Conservation (phyloP, 2,888 invertebrate species). For the Diaperis boleti region DNA sequence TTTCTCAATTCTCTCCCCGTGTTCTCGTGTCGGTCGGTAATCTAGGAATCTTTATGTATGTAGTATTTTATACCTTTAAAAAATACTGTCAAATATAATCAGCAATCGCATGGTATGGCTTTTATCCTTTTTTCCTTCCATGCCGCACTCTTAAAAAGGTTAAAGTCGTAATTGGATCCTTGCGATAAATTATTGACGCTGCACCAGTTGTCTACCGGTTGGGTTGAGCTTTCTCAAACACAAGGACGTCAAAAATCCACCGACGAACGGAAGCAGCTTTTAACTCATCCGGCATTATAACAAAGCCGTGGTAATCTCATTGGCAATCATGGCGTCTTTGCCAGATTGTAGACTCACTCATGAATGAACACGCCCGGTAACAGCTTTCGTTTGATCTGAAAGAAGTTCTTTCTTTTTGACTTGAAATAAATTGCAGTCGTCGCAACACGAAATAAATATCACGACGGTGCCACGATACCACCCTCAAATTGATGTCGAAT, state of each 20-base stretch:
- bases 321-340: constrained; percentile 12
- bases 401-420: constrained; percentile 1
- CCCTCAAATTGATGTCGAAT: constrained; percentile 4
- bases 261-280: not conserved
- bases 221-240: not conserved
- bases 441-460: constrained; percentile 13
- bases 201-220: too few relatives aligned
- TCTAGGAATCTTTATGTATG: too few relatives aligned
- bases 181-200: too few relatives aligned
- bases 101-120: too few relatives aligned
- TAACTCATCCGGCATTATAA: constrained; percentile 9
- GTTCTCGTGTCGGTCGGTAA: too few relatives aligned
- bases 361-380: constrained; percentile 11
- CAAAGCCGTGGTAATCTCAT: constrained; percentile 14
- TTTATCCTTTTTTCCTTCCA: too few relatives aligned
- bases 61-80: too few relatives aligned
- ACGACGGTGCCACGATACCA: not conserved
- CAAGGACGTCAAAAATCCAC: not conserved
- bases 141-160: too few relatives aligned
- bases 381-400: constrained; percentile 10
- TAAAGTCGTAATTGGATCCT: too few relatives aligned
- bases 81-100: too few relatives aligned
- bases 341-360: constrained; percentile 10
- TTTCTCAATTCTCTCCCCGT: too few relatives aligned
- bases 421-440: not conserved